Conservation (phyloP, 2,797 vertebrate genomes). For the Emydoidea blandingii region DNA sequence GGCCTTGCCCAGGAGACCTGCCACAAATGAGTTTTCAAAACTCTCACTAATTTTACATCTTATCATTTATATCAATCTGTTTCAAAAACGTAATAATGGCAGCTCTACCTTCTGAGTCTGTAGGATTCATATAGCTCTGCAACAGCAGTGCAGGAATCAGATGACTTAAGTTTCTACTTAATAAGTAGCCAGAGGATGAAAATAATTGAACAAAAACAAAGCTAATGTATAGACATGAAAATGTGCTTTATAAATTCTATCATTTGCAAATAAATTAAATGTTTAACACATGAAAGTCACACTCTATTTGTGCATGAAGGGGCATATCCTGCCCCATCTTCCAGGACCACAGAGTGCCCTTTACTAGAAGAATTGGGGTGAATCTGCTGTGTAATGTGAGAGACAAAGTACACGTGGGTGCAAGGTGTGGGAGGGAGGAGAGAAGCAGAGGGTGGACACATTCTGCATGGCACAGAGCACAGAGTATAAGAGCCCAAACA, state of each 20-base stretch:
- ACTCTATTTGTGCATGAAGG: background rate
- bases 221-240: background rate
- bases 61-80: background rate
- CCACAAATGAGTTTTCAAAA: background rate
- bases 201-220: background rate
- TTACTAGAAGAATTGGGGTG: constrained; percentile 24
- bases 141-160: background rate
- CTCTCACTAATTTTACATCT: constrained; percentile 19
- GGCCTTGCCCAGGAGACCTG: background rate
- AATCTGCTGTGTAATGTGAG: background rate
- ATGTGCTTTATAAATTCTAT: background rate
- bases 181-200: background rate
- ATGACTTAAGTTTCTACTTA: background rate
- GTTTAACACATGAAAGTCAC: background rate
- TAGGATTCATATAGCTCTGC: background rate
- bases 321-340: background rate
- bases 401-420: no score
- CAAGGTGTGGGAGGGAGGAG: no score
- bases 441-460: no score
- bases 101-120: background rate
- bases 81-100: background rate
- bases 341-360: background rate
- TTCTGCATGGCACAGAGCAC: no score
- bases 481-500: no score
- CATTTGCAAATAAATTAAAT: background rate